Evolutionary conservation across 35 echinoderm and acorn worm species (phyloP), one percentile per base, ranked within the genome.

Genomic region (Hemicentrotus pulcherrimus): DNA sequence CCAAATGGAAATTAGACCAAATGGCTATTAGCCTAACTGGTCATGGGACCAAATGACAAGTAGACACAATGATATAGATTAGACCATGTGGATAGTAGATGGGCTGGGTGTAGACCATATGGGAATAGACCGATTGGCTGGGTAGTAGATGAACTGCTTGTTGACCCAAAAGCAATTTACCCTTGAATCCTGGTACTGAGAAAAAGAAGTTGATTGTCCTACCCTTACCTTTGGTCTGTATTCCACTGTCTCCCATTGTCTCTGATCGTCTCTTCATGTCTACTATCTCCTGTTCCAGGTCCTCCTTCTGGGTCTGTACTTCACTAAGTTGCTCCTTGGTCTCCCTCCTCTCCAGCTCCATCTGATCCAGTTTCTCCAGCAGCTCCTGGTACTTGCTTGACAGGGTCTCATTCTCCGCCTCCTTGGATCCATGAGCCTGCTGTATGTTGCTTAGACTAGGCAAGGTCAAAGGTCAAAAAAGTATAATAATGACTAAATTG

Each of bases 331-430:
- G 91, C 46, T 47, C 48, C 91, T 58, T 47, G 46, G 91, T 50
- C 91, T 93, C 91, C 93, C 35, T 85, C 86, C n/a, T 96, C 95
- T 91, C 32, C 94, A 32, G 94, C 95, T 55, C 94, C 96, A 91
- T 97, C 92, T 91, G 92, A 50, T 96, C 88, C 4, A 94, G 86
- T 45, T 52, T 88, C 59, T 95, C 88, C 48, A 91, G 32, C n/a
- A 97, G 94, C 28, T 97, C 95, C 86, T 91, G 85, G 45, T 97
- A 95, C 85, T 96, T 94, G 33, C 46, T 92, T 50, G 96, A 59
- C 31, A 97, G 92, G 14, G 52, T 61, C 47, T 86, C 61, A 61
- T 89, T 94, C 32, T 94, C 95, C 22, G 61, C 32, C 71, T 97
- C 87, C 59, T 94, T 71, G 92, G 92, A 65, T 24, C 92, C 88